Conservation (phyloP, 2,113 vertebrate species). For the Urocolius indicus region DNA sequence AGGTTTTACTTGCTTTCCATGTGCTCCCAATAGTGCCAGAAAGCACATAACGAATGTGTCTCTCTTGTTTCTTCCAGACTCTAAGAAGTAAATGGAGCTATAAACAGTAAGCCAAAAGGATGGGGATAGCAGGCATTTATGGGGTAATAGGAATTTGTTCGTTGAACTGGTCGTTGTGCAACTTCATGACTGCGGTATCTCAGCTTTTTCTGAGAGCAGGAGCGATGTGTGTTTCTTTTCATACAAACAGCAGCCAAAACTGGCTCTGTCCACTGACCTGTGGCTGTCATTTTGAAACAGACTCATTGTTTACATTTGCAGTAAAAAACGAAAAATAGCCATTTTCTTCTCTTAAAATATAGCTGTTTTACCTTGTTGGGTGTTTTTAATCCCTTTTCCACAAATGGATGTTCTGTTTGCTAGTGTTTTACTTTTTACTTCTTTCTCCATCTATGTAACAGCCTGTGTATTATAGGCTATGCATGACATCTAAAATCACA, state of each 20-base stretch:
- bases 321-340: neutral
- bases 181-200: conserved; percentile 15
- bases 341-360: neutral
- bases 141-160: conserved; percentile 53
- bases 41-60: conserved; percentile 59
- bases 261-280: neutral
- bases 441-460: conserved; percentile 55
- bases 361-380: neutral
- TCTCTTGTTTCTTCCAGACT: conserved; percentile 61
- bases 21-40: conserved; percentile 41
- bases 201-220: neutral
- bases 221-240: neutral
- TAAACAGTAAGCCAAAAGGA: conserved; percentile 59
- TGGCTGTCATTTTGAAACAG: neutral
- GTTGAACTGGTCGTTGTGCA: conserved; percentile 31
- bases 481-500: conserved; percentile 52
- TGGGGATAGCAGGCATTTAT: conserved; percentile 58
- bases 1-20: conserved; percentile 36
- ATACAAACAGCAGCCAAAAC: neutral
- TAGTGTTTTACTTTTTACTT: conserved; percentile 14
- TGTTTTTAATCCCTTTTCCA: neutral
- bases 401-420: neutral
- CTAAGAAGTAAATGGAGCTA: conserved; percentile 51
- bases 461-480: conserved; percentile 30
- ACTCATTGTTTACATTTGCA: neutral